These are phyloP conservation scores for Cercopithecus neglectus DNA, from an alignment of 2,797 vertebrate species.

Conservation along the genomic window DNA sequence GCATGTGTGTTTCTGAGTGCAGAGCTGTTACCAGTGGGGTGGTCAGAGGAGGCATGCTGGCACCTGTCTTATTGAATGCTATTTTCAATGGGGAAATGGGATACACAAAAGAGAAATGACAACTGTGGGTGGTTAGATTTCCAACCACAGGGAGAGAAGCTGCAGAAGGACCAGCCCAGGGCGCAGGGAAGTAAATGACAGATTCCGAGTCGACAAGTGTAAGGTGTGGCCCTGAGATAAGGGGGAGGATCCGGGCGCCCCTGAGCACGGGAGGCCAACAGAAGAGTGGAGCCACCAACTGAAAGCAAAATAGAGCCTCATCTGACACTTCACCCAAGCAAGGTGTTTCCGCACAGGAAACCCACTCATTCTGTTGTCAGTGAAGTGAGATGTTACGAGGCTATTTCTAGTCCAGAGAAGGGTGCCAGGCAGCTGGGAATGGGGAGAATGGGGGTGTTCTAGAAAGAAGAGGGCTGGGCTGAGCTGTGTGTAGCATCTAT, in stretches of 20 bases:
- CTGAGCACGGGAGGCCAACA: fast-evolving
- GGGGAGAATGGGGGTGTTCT: not conserved
- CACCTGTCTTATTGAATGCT: fast-evolving
- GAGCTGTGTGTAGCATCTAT: fast-evolving
- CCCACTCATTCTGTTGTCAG: fast-evolving
- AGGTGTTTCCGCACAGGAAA: not conserved
- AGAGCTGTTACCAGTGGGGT: not conserved
- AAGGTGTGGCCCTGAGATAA: not conserved
- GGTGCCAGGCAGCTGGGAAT: not conserved
- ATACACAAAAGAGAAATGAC: not conserved
- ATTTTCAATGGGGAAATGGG: not conserved
- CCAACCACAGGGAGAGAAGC: no score
- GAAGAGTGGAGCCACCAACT: fast-evolving
- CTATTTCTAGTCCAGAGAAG: not conserved
- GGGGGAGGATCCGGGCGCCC: not conserved
- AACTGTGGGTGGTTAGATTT: no score
- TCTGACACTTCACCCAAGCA: not conserved
- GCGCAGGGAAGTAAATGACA: not conserved
- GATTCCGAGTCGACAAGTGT: not conserved
- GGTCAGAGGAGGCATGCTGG: fast-evolving
- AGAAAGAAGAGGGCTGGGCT: not conserved
- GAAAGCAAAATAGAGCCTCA: not conserved
- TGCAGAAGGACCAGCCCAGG: not conserved
- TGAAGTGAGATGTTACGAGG: not conserved
- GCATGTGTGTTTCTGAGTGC: fast-evolving